These are phyloP conservation scores for Phaedon cochleariae DNA, from an alignment of 2,888 invertebrate genomes.

Conservation along the genomic window DNA sequence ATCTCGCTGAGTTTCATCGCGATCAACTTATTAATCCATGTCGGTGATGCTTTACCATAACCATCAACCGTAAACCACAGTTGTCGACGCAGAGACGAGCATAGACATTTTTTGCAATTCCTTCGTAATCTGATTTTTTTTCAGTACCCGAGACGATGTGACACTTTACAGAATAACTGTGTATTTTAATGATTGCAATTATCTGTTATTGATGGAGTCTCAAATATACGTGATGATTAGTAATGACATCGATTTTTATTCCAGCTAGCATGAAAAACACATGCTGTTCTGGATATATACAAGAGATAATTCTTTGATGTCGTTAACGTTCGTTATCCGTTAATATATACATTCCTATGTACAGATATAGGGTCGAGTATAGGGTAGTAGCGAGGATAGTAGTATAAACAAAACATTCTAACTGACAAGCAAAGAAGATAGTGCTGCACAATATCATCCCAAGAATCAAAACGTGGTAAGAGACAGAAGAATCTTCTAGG, in stretches of 20 bases:
- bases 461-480: no score
- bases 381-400: no score
- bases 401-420: no score
- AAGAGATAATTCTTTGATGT: constrained; percentile 21
- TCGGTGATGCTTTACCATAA: no score
- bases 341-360: no score
- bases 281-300: constrained; percentile 20
- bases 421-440: no score
- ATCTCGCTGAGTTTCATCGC: no score
- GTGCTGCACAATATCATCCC: no score
- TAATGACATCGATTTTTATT: constrained; percentile 17
- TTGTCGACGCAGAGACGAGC: background rate
- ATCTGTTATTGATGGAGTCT: constrained; percentile 26
- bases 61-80: background rate
- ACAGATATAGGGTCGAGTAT: no score
- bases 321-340: no score
- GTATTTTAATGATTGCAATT: constrained; percentile 25
- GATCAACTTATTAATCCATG: no score
- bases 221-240: constrained; percentile 11
- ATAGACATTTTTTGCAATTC: constrained; percentile 16
- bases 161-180: constrained; percentile 25
- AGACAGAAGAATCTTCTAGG: no score
- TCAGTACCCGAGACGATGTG: constrained; percentile 15
- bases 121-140: constrained; percentile 20
- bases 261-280: constrained; percentile 17